These are phyloP conservation scores for Sylvia atricapilla DNA, from an alignment of 2,113 vertebrate genomes.

Conservation along the genomic window DNA sequence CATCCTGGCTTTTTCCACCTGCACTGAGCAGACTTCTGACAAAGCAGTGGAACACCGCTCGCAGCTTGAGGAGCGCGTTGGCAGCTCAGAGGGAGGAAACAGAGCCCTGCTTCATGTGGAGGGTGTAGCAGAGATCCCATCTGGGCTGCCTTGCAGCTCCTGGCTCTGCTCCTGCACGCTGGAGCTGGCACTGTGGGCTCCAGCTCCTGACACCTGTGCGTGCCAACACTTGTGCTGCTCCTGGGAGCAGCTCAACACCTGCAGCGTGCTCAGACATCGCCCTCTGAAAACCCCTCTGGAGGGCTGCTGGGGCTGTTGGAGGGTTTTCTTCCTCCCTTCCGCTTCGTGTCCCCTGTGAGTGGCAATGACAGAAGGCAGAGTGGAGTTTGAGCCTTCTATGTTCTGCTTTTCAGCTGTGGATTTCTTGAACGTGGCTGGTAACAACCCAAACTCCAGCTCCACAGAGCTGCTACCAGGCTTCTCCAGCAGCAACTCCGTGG, in stretches of 20 bases:
- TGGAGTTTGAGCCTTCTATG: neutral
- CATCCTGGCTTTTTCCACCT: neutral
- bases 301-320: neutral
- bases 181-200: neutral
- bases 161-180: neutral
- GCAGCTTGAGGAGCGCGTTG: fast-evolving
- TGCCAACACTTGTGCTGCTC: neutral
- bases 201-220: neutral
- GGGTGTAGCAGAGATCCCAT: neutral
- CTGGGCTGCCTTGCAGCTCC: neutral
- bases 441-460: neutral
- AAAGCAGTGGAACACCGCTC: neutral
- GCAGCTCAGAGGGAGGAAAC: fast-evolving
- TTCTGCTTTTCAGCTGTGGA: neutral
- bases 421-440: neutral
- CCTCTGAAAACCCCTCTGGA: neutral
- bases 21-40: fast-evolving
- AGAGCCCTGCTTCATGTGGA: fast-evolving
- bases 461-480: neutral
- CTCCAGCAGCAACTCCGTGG: fast-evolving
- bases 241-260: neutral
- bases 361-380: neutral
- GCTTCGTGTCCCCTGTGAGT: neutral
- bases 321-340: neutral
- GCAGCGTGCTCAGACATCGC: neutral